Base-by-base conservation (phyloP, 2,797 vertebrate genomes). In the Bradypodion pumilum region DNA sequence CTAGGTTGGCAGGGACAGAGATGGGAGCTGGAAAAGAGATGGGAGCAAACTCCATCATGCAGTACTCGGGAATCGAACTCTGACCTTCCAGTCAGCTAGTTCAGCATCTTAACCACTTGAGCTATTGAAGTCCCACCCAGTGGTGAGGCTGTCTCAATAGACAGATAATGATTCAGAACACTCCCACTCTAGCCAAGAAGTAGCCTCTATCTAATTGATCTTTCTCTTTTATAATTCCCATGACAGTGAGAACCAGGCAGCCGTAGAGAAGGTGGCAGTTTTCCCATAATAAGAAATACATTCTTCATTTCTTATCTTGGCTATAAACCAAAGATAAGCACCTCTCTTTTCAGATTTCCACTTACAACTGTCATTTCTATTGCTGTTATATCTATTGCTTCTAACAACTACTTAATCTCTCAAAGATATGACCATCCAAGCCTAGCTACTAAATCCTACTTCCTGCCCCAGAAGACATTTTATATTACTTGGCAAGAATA, bases 311-410 rank as follows among this genome's bases (percentile, higher is more conserved):
- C 66, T 84, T 87, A 86, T 81, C 73, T 84, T 29, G 7, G n/a
- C 74, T 84, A 77, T 78, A 77, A 84, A 84, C 73, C 87, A 86
- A 78, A 60, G 66, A 81, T 66, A 76, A 72, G 78, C 72, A 37
- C 69, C 37, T 81, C 66, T 40, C 78, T 72, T 84, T 46, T 66
- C 86, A 81, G 40, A 73, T 81, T 72, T 52, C 81, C 65, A 77
- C 66, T 80, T 81, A 81, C 80, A 60, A 21, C 78, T 77, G 68
- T 66, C 23, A 42, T 72, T 66, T 81, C 37, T 83, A 70, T 65
- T 73, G 73, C 82, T 77, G 5, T 78, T 60, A 81, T 46, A 78
- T 73, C 59, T 78, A 42, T 84, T 59, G 77, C 37, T 65, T 46
- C 40, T 59, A 84, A 63, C 66, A 65, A 65, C 60, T 7, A 65